A percentile compares a stretch with the other conserved stretches of the same genome.
Conservation (phyloP, 23 tunicate species). For the Phallusia fumigata region DNA sequence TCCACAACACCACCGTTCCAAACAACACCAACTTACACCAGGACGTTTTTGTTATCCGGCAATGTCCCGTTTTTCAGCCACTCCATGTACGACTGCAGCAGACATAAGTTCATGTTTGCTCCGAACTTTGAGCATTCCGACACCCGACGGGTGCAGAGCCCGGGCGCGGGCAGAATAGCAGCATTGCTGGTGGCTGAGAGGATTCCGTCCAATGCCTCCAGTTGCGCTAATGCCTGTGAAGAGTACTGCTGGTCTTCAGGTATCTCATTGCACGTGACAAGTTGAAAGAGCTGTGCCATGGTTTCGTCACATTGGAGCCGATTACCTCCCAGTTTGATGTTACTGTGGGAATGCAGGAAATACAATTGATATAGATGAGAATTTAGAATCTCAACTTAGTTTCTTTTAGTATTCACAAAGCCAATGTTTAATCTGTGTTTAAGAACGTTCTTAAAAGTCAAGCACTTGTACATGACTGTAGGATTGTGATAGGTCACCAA, state of each 20-base stretch:
- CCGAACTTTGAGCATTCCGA: not conserved
- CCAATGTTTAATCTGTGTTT: no score
- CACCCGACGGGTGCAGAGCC: conserved; percentile 1
- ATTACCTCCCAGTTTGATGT: conserved; percentile 1
- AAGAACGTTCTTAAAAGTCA: no score
- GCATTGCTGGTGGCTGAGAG: not conserved
- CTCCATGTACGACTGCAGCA: conserved; percentile 19
- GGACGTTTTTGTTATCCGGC: not conserved
- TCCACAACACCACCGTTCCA: no score
- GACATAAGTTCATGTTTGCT: conserved; percentile 8
- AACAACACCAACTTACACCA: not conserved
- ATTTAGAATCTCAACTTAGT: no score
- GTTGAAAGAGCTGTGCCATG: not conserved
- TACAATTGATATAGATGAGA: no score
- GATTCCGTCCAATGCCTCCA: not conserved
- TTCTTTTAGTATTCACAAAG: no score
- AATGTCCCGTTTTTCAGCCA: not conserved
- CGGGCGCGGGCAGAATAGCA: conserved; percentile 7
- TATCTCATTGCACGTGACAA: conserved; percentile 11
- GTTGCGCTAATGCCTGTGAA: not conserved
- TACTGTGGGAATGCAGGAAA: no score
- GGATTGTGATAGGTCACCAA: no score
- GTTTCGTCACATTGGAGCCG: conserved; percentile 13
- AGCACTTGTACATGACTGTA: no score
- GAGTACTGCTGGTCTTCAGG: conserved; percentile 7